A percentile compares a stretch with the other conserved stretches of the same genome.
Evolutionary conservation across 2,888 invertebrate genomes (phyloP).

Genomic region (Exephanes ischioxanthus): DNA sequence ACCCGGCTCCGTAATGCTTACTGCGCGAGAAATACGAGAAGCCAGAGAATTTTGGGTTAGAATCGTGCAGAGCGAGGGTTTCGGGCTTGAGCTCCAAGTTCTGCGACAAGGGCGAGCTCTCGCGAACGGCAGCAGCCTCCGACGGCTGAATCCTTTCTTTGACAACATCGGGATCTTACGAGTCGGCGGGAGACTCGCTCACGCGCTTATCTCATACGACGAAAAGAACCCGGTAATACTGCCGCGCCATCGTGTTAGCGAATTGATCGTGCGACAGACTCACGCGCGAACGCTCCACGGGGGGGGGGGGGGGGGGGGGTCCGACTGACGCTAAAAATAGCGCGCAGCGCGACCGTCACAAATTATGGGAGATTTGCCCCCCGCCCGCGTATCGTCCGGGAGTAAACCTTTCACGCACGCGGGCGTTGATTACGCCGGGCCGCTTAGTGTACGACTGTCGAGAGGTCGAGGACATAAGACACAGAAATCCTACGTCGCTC

Average conservation of each 20-base stretch:
- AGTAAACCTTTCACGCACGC: constrained; percentile 60
- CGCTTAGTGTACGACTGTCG: too few relatives aligned
- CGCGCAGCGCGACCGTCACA: constrained; percentile 61
- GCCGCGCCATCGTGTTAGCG: constrained; percentile 17
- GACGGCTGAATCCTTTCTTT: too few relatives aligned
- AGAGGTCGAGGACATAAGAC: too few relatives aligned
- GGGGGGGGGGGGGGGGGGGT: too few relatives aligned
- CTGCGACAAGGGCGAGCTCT: neutral
- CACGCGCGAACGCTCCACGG: constrained; percentile 53
- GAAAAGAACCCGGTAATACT: neutral
- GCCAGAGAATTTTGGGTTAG: neutral
- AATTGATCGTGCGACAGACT: constrained; percentile 14
- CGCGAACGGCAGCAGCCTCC: too few relatives aligned
- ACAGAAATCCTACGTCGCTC: too few relatives aligned
- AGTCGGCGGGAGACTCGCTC: too few relatives aligned
- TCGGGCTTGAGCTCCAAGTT: neutral
- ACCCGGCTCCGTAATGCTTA: neutral
- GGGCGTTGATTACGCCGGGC: too few relatives aligned
- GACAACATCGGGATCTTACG: too few relatives aligned
- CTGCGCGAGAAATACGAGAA: neutral
- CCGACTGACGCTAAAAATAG: constrained; percentile 34
- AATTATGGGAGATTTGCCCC: too few relatives aligned
- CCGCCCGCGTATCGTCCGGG: too few relatives aligned
- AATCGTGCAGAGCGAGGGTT: neutral
- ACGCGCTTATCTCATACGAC: too few relatives aligned